These are phyloP conservation scores for Stenichneumon culpator DNA, from an alignment of 2,888 invertebrate species.

Conservation along the genomic window DNA sequence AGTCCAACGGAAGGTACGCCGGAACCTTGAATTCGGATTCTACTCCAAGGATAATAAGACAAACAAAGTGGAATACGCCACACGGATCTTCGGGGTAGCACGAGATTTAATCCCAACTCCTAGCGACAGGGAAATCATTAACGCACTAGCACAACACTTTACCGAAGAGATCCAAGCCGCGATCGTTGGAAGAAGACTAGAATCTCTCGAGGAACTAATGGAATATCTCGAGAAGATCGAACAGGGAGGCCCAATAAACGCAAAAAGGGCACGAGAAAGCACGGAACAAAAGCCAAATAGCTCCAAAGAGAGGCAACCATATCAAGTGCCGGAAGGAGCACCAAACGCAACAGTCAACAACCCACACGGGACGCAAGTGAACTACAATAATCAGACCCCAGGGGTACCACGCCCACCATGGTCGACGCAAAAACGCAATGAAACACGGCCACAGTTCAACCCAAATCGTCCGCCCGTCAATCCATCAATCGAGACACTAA, in stretches of 20 bases:
- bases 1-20: background rate
- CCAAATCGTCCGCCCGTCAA: too few species aligned
- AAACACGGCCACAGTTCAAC: too few species aligned
- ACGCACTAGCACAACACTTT: background rate
- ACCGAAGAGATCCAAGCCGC: background rate
- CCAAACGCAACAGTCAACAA: background rate
- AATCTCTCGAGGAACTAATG: background rate
- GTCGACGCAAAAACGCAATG: too few species aligned
- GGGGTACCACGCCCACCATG: too few species aligned
- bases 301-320: background rate
- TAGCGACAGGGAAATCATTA: background rate
- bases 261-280: background rate
- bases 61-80: background rate
- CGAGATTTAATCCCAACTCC: background rate
- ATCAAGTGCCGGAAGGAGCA: background rate
- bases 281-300: background rate
- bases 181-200: background rate
- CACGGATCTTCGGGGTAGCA: background rate
- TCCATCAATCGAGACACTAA: background rate
- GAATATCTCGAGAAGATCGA: background rate
- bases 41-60: background rate
- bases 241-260: background rate
- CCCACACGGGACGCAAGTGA: background rate
- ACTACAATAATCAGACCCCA: too few species aligned
- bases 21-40: constrained; percentile 2